Evolutionary conservation across 1,140 invertebrate species (phyloP).

Genomic region (Lutraria rhynchaena): DNA sequence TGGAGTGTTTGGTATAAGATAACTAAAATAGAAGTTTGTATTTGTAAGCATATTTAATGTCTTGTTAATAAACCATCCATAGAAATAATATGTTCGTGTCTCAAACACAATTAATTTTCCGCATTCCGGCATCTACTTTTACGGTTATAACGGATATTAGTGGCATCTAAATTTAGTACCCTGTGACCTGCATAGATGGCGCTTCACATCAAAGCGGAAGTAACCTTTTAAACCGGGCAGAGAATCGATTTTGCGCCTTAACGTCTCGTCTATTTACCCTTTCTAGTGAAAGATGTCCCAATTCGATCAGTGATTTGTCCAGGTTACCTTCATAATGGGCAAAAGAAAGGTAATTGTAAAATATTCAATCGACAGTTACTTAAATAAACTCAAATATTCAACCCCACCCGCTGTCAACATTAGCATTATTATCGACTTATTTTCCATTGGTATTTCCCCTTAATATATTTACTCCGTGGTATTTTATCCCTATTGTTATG

Average conservation of each 20-base stretch:
- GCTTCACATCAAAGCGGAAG: constrained; percentile 28
- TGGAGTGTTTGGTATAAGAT: too few relatives aligned
- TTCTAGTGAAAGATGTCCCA: neutral
- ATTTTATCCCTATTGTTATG: too few relatives aligned
- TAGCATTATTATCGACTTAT: neutral
- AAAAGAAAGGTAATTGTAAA: constrained; percentile 36
- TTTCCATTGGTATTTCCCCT: neutral
- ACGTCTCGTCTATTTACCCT: neutral
- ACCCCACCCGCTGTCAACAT: neutral
- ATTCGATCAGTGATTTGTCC: neutral
- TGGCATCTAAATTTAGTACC: too few relatives aligned
- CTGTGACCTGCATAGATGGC: constrained; percentile 48
- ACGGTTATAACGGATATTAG: too few relatives aligned
- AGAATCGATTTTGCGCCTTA: constrained; percentile 53
- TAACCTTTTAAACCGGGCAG: constrained; percentile 53
- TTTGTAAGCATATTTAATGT: too few relatives aligned
- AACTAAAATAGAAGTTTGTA: too few relatives aligned
- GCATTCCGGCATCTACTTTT: too few relatives aligned
- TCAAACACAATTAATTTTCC: too few relatives aligned
- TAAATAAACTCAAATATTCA: neutral
- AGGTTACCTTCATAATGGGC: neutral
- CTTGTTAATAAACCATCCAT: too few relatives aligned
- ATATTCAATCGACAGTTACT: neutral
- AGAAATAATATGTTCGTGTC: too few relatives aligned
- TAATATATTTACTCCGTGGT: too few relatives aligned